A percentile compares a stretch with the other conserved stretches of the same genome.
Conservation (phyloP, 2,113 vertebrate genomes). For the Ranitomeya imitator region DNA sequence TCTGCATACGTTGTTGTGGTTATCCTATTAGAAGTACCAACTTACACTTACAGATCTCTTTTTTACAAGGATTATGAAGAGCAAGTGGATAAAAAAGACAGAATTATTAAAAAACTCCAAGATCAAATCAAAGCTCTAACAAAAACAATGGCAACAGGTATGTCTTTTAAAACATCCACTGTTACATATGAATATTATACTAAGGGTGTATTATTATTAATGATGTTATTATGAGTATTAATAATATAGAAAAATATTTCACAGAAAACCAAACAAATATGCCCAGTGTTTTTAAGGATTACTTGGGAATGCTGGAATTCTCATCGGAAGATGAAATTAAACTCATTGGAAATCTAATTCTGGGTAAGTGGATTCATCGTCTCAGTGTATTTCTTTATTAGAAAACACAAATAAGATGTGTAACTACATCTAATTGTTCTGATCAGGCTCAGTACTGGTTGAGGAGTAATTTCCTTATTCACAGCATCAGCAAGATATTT, state of each 20-base stretch:
- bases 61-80: constrained; percentile 87
- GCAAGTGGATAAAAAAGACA: constrained; percentile 87
- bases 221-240: not conserved
- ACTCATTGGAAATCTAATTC: constrained; percentile 85
- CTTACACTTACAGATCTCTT: constrained; percentile 1
- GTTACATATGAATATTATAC: not conserved
- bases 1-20: not conserved
- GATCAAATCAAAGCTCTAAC: constrained; percentile 87
- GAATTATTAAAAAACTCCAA: constrained; percentile 87
- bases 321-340: constrained; percentile 83
- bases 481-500: not conserved
- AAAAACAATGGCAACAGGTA: constrained; percentile 82
- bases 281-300: constrained; percentile 75
- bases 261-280: constrained; percentile 72
- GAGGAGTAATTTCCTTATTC: not conserved
- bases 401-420: not conserved
- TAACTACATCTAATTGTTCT: not conserved
- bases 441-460: not conserved
- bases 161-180: not conserved
- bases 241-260: constrained; percentile 13
- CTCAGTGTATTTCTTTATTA: not conserved
- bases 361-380: constrained; percentile 73
- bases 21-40: not conserved
- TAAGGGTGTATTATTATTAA: not conserved
- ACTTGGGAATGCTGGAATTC: constrained; percentile 94